Base-by-base conservation (phyloP, 2,888 invertebrate genomes). In the Leucophenga maculata region DNA sequence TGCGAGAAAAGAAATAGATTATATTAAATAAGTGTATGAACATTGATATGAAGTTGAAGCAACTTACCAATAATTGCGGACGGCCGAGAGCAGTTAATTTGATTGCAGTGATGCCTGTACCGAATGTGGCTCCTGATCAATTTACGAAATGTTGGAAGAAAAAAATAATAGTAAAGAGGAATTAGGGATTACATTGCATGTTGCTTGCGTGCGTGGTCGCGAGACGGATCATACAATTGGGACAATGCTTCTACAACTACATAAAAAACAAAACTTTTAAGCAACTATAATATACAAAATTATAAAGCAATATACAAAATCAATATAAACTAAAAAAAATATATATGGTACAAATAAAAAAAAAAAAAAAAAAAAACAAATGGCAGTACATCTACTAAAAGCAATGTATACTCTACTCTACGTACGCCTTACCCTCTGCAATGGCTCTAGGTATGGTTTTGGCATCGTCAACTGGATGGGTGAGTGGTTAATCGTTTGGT, bases 1-100 rank as follows among this genome's bases (percentile, higher is more conserved):
- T 57, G n/a, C n/a, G n/a, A n/a, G 68, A 67, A 64, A 22, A 62
- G 31, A 48, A 74, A 67, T 18, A 46, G 26, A 46, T 32, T 31
- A 44, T 32, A 22, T 3, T 2, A 11, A 31, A 22, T 13, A 11
- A 31, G 22, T 3, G 0, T 26, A 4, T 50, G 13, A 44, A 20
- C 18, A 20, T 50, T 16, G 44, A 31, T 16, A 20, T n/a, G 18
- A 6, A 1, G 54, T 32, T 39, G 11, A 64, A 13, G 13, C 11
- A 50, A 91, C 93, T 92, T 90, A 98, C 98, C 80, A 89, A 80
- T 80, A 99, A 91, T 88, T 98, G 97, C 65, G 99, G 99, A 86
- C 99, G 93, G 80, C 99, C 99, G 50, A 99, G 91, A 9, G 99
- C 99, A 44, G 99, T 99, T 80, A 99, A 89, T 90, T 99, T 99